Base-by-base conservation (phyloP, 2,797 vertebrate genomes). In the Enteromius afrohamiltoni region DNA sequence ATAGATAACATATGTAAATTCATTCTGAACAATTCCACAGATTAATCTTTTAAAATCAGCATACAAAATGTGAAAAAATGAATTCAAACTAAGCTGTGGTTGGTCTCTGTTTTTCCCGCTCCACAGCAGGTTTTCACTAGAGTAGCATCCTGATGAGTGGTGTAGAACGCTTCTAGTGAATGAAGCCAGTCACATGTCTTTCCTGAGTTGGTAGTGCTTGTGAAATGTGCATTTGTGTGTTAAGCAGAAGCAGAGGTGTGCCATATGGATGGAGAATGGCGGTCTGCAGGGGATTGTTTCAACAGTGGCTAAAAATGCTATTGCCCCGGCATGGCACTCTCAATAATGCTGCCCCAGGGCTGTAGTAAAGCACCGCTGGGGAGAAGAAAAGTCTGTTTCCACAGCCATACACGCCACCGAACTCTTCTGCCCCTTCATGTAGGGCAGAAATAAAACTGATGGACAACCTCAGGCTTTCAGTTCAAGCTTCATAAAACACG, bases 241-340 rank as follows among this genome's bases (percentile, higher is more conserved):
- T 86, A 87, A 83, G 67, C 4, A 88, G 76, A 80, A 88, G 85
- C 86, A 91, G 89, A 91, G 91, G 87, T 90, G 87, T 84, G 85
- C 90, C 92, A 93, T 94, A 92, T 93, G 93, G 91, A 83, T 82
- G 87, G 68, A 90, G 89, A 92, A 91, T 89, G 84, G 88, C 37
- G 83, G 86, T 92, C 92, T 87, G 87, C 83, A 88, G 89, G 90
- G 90, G 87, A 89, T 90, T 92, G 77, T 89, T 92, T 88, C 85
- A 89, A 85, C 89, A 88, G 83, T 37, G 77, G 67, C 76, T 84
- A 45, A 67, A 67, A 84, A 67, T 42, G 29, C 83, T 83, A 70
- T 62, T 49, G 26, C 62, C 82, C 88, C 29, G 70, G 83, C 76
- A 71, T 77, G 83, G 82, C 81, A 74, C 83, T 89, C 69, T 90